Conservation (phyloP, 2,113 vertebrate genomes). For the Hippocampus zosterae region DNA sequence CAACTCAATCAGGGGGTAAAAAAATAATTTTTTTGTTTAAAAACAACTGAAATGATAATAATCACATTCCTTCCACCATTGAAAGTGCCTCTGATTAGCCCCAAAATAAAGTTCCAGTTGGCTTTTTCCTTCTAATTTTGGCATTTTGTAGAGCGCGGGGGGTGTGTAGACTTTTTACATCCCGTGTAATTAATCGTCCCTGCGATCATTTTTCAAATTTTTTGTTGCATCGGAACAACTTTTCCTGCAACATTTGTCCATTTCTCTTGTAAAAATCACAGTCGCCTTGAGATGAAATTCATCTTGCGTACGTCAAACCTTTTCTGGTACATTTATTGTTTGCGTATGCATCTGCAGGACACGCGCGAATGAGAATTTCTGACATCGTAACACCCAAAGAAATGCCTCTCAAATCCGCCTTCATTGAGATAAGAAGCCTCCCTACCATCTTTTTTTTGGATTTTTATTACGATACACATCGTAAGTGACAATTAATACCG, state of each 20-base stretch:
- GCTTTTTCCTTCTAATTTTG: background rate
- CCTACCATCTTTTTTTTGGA: constrained; percentile 17
- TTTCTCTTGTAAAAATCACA: too few species aligned
- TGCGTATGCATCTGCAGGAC: background rate
- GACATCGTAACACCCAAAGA: background rate
- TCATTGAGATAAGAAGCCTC: constrained; percentile 19
- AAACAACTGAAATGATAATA: too few species aligned
- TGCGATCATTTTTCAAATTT: background rate
- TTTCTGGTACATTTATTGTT: background rate
- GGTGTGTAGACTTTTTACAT: background rate
- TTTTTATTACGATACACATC: constrained; percentile 16
- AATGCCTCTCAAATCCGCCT: constrained; percentile 11
- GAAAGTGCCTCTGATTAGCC: too few species aligned
- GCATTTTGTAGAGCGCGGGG: background rate
- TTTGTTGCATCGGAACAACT: background rate
- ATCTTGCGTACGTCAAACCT: background rate
- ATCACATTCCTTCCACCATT: too few species aligned
- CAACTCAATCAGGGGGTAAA: too few species aligned
- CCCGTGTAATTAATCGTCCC: background rate
- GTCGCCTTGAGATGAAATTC: background rate
- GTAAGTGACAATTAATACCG: constrained; percentile 18
- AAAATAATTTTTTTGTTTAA: too few species aligned
- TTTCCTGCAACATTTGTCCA: too few species aligned
- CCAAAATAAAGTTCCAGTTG: background rate
- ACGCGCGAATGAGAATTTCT: background rate